Percentiles rank a stretch among this genome's conserved stretches.
phyloP scores from a whole-genome alignment of 2,797 vertebrate genomes.

The Anomalospiza imberbis region DNA sequence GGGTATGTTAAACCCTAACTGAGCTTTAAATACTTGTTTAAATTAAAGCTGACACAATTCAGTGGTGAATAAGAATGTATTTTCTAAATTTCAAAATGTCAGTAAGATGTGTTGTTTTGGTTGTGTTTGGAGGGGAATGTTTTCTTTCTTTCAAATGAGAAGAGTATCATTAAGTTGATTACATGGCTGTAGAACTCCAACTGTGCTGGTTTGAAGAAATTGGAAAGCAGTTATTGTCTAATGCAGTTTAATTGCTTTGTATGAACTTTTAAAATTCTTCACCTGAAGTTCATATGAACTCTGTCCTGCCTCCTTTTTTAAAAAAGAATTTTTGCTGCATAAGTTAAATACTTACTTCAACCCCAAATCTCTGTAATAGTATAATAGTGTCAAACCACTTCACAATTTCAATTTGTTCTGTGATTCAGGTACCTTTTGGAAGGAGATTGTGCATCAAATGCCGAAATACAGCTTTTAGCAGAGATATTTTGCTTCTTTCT shows the following conservation, averaged over 20 bases:
- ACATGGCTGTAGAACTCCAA: not conserved
- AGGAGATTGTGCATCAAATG: not conserved
- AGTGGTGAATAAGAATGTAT: not conserved
- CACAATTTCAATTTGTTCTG: not conserved
- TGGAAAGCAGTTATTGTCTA: conserved; percentile 15
- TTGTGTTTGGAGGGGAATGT: not conserved
- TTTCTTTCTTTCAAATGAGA: not conserved
- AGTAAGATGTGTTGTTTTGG: not conserved
- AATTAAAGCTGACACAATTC: not conserved
- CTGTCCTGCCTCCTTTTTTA: not conserved
- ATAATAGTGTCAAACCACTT: not conserved
- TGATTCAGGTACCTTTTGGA: not conserved
- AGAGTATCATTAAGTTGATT: conserved; percentile 39
- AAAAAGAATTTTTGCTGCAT: not conserved
- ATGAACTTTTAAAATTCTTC: not conserved
- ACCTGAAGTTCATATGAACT: not conserved
- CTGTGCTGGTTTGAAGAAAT: conserved; percentile 18
- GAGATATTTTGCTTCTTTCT: not conserved
- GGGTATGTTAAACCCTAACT: not conserved
- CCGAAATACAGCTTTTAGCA: not conserved
- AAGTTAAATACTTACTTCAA: not conserved
- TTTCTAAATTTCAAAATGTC: not conserved
- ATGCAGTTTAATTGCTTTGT: conserved; percentile 18
- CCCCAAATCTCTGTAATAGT: not conserved
- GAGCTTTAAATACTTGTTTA: not conserved